Conservation (phyloP, 2,797 vertebrate genomes). For the Leptoclinus maculatus region DNA sequence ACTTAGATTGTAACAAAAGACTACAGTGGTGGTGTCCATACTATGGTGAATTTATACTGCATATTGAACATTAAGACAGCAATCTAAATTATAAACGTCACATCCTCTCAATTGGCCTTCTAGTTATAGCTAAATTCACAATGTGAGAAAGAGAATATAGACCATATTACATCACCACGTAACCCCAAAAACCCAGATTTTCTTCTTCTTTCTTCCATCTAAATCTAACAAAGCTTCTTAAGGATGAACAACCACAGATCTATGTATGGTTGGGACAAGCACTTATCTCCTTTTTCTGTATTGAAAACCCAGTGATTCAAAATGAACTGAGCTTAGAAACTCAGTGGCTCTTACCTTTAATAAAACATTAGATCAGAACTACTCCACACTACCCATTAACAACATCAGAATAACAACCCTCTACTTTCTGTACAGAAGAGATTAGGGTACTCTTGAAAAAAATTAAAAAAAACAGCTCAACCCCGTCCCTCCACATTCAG, state of each 20-base stretch:
- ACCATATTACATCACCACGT: neutral
- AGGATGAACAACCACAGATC: conserved; percentile 9
- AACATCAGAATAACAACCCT: conserved; percentile 42
- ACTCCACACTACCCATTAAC: conserved; percentile 41
- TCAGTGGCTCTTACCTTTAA: conserved; percentile 50
- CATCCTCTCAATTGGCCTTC: neutral
- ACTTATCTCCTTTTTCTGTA: conserved; percentile 9
- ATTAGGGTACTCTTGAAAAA: conserved; percentile 49
- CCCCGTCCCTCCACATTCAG: conserved; percentile 56
- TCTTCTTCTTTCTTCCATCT: neutral
- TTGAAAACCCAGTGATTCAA: conserved; percentile 33
- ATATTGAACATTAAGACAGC: neutral
- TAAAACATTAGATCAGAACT: conserved; percentile 51
- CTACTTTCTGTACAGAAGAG: conserved; percentile 40
- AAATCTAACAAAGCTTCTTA: conserved; percentile 21
- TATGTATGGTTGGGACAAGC: conserved; percentile 8
- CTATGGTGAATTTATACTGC: neutral
- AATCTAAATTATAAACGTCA: neutral
- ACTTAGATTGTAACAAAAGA: neutral
- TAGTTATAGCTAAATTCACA: neutral
- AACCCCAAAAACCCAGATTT: neutral
- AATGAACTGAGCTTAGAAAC: conserved; percentile 35
- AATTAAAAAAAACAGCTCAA: conserved; percentile 23
- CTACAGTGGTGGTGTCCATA: neutral
- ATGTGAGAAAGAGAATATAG: conserved; percentile 16